These are phyloP conservation scores for Cataglyphis altisquamis DNA, from an alignment of 2,888 invertebrate genomes.

Conservation along the genomic window DNA sequence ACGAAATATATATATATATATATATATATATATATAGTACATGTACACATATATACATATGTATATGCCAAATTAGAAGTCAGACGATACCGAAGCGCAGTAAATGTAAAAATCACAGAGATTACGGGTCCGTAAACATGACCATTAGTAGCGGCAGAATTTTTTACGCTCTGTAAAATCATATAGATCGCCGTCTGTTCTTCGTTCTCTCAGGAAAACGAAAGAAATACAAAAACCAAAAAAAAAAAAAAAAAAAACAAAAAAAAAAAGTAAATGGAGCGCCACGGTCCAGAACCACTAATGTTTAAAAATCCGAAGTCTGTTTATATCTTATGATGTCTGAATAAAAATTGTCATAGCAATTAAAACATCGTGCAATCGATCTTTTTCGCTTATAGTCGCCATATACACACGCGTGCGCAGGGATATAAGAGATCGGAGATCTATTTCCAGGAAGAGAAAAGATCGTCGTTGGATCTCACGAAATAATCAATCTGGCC, in stretches of 20 bases:
- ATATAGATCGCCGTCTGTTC: slow-evolving; percentile 47
- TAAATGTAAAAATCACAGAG: slow-evolving; percentile 40
- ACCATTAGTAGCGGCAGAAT: slow-evolving; percentile 54
- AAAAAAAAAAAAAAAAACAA: neutral
- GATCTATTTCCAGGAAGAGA: neutral
- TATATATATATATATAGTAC: slow-evolving; percentile 11
- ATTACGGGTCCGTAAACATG: slow-evolving; percentile 52
- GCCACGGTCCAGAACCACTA: slow-evolving; percentile 52
- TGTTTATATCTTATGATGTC: slow-evolving; percentile 63
- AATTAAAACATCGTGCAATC: slow-evolving; percentile 53
- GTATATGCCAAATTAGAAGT: slow-evolving; percentile 47
- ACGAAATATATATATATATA: slow-evolving; percentile 1
- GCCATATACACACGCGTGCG: neutral
- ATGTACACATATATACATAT: neutral
- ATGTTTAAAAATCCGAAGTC: slow-evolving; percentile 59
- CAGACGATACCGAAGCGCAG: slow-evolving; percentile 28
- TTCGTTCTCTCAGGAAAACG: slow-evolving; percentile 28
- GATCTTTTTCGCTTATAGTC: slow-evolving; percentile 51
- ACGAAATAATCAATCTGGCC: neutral
- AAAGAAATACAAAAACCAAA: slow-evolving; percentile 13
- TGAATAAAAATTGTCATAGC: slow-evolving; percentile 62
- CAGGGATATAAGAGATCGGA: slow-evolving; percentile 2
- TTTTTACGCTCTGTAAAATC: slow-evolving; percentile 54
- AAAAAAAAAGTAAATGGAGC: slow-evolving; percentile 40
- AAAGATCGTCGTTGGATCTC: slow-evolving; percentile 13